Percentiles rank a stretch among this genome's conserved stretches.
Evolutionary conservation across 2,113 vertebrate genomes (phyloP).

Genomic region (Heptranchias perlo): DNA sequence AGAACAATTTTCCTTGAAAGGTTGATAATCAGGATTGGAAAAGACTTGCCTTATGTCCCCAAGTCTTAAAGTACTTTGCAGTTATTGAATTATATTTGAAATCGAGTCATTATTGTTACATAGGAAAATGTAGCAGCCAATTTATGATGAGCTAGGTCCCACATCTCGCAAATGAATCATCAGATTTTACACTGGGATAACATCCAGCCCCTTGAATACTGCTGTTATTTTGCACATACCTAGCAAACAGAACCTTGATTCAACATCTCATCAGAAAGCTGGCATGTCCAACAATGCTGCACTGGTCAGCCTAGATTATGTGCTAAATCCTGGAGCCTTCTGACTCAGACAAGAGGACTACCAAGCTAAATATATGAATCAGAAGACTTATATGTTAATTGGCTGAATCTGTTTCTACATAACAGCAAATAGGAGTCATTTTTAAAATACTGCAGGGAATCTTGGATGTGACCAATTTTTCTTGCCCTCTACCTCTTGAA

Average conservation of each 20-base stretch:
- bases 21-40: neutral
- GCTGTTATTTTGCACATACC: no score
- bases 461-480: neutral
- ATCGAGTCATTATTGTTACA: no score
- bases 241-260: no score
- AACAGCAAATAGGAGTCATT: no score
- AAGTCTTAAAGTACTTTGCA: neutral
- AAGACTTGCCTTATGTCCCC: neutral
- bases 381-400: no score
- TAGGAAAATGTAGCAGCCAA: neutral
- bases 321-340: neutral
- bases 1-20: neutral
- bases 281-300: neutral
- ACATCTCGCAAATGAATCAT: neutral
- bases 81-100: no score
- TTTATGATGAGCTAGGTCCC: neutral
- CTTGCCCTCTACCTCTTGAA: neutral
- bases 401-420: no score
- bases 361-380: no score
- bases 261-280: no score
- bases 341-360: neutral
- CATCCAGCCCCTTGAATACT: no score
- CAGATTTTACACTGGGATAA: no score
- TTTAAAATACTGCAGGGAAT: no score
- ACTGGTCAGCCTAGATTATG: neutral